These are phyloP conservation scores for Mylabris phalerata DNA, from an alignment of 1,140 invertebrate species.

Conservation along the genomic window DNA sequence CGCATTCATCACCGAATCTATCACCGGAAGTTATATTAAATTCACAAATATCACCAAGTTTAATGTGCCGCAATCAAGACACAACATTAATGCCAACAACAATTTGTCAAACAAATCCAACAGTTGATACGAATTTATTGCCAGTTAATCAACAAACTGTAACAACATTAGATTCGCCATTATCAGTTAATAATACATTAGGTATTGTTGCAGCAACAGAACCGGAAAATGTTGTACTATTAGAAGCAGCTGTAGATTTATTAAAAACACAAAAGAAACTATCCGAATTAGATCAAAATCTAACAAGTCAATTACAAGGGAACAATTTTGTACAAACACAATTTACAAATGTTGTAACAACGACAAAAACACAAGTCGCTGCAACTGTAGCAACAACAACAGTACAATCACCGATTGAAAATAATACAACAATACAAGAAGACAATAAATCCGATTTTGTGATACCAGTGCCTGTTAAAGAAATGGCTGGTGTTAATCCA, in stretches of 20 bases:
- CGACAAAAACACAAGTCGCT: background rate
- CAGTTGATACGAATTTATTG: slow-evolving; percentile 15
- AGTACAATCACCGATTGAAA: background rate
- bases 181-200: slow-evolving; percentile 5
- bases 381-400: background rate
- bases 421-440: slow-evolving; percentile 5
- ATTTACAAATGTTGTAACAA: background rate
- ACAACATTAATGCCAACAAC: slow-evolving; percentile 38
- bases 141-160: slow-evolving; percentile 24
- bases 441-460: slow-evolving; percentile 22
- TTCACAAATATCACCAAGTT: slow-evolving; percentile 52
- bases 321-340: slow-evolving; percentile 25
- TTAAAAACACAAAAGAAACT: slow-evolving; percentile 40
- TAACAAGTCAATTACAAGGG: slow-evolving; percentile 25
- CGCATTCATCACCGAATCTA: slow-evolving; percentile 43
- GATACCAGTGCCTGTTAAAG: slow-evolving; percentile 30
- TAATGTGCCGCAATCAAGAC: slow-evolving; percentile 44
- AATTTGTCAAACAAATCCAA: slow-evolving; percentile 22
- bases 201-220: slow-evolving; percentile 43
- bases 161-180: slow-evolving; percentile 36
- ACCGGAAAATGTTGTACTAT: slow-evolving; percentile 58
- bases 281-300: slow-evolving; percentile 18
- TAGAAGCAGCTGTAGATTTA: slow-evolving; percentile 58
- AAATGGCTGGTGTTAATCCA: slow-evolving; percentile 11
- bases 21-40: slow-evolving; percentile 55